Evolutionary conservation across 1,140 invertebrate species (phyloP).

Genomic region (Microplitis mediator): DNA sequence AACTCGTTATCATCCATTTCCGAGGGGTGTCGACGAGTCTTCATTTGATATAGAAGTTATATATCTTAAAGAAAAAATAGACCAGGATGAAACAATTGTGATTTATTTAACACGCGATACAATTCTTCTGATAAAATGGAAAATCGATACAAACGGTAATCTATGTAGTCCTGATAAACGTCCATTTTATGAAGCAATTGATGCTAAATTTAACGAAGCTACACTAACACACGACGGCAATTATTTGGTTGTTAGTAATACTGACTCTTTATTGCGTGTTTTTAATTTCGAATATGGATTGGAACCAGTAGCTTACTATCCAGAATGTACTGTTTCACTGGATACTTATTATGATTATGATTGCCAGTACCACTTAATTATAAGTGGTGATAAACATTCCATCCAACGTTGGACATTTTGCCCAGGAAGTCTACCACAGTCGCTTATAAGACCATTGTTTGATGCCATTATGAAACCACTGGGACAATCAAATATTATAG

Average conservation of each 20-base stretch:
- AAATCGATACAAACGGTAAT: no score
- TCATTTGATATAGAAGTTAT: constrained; percentile 35
- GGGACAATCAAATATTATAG: constrained; percentile 41
- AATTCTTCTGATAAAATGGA: no score
- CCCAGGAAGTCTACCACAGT: constrained; percentile 41
- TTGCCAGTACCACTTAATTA: constrained; percentile 45
- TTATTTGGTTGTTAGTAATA: constrained; percentile 52
- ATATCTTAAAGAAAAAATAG: constrained; percentile 35
- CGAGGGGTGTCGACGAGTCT: constrained; percentile 28
- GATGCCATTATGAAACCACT: constrained; percentile 46
- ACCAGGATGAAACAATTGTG: no score
- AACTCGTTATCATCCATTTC: constrained; percentile 43
- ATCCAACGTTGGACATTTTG: constrained; percentile 53
- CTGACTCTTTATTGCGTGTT: constrained; percentile 49
- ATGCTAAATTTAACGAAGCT: constrained; percentile 40
- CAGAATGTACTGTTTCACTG: constrained; percentile 47
- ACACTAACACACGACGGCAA: constrained; percentile 54
- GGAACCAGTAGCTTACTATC: constrained; percentile 45
- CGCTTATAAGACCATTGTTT: constrained; percentile 45
- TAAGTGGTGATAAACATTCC: constrained; percentile 47
- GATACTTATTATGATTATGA: constrained; percentile 51
- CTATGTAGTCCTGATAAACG: no score
- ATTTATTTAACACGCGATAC: no score
- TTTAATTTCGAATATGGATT: constrained; percentile 37
- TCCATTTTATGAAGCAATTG: background rate